Conservation (phyloP, 2,888 invertebrate species). For the Ormyrus labotus region DNA sequence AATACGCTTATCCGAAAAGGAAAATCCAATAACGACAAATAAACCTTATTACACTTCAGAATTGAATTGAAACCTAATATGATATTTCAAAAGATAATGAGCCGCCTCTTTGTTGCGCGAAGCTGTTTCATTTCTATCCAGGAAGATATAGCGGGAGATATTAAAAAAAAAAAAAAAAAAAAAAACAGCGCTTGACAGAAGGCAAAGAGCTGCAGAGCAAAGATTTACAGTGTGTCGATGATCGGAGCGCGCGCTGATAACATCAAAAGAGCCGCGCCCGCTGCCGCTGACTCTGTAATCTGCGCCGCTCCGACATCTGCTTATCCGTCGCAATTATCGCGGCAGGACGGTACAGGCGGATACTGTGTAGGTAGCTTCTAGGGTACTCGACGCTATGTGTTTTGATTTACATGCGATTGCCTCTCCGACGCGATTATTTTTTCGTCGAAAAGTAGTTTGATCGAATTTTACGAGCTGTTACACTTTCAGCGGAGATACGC, state of each 20-base stretch:
- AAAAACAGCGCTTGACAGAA: conserved; percentile 1
- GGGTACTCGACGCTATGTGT: too few species aligned
- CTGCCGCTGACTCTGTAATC: conserved; percentile 57
- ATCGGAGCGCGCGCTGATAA: conserved; percentile 18
- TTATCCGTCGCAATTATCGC: conserved; percentile 61
- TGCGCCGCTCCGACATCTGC: conserved; percentile 61
- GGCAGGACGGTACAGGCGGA: conserved; percentile 1
- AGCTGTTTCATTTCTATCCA: too few species aligned
- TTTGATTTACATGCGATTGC: neutral
- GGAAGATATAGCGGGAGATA: too few species aligned
- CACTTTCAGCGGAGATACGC: too few species aligned
- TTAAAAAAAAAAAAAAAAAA: neutral
- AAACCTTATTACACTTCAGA: too few species aligned
- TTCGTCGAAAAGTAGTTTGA: neutral
- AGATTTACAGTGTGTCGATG: conserved; percentile 39
- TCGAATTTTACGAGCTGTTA: too few species aligned
- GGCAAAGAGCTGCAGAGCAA: neutral
- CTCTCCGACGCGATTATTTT: neutral
- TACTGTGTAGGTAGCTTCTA: too few species aligned
- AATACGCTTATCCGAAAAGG: too few species aligned
- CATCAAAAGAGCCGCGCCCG: conserved; percentile 49
- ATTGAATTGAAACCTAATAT: too few species aligned
- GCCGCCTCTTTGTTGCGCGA: too few species aligned
- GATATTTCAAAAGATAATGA: too few species aligned
- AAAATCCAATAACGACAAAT: too few species aligned